Evolutionary conservation across 1,140 invertebrate genomes (phyloP), one percentile per base, ranked within the genome.

Genomic region (Pogonomyrmex barbatus): DNA sequence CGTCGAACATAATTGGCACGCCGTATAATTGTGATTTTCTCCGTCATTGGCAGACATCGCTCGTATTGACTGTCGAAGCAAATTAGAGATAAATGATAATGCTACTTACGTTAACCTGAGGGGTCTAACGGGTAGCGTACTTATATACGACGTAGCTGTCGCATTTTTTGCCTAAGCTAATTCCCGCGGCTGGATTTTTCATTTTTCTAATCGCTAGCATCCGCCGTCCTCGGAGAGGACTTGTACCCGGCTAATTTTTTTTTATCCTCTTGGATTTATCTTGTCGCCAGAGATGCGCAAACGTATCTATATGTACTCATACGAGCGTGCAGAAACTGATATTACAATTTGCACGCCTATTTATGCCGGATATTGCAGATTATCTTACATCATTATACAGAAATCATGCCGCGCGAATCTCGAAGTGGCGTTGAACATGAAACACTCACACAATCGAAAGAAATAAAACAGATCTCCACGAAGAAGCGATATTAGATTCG

Each of bases 41-140:
- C 54, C 54, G 54, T 83, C 68, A 60, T 39, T 75, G 79, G 73
- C 67, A 47, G 67, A 71, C 67, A 54, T 60, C 33, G 42, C 30
- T 33, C 52, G 42, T 42, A 60, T 17, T 60, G 33, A 73, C 42
- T 60, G 79, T 75, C 68, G 68, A 36, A 24, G 12, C 68, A 83
- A 75, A 83, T 83, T 73, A 60, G 54, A 75, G 68, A 62, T 83
- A 83, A 75, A 75, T 36, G 47, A 76, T 47, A 78, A 65, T 54
- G 60, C 77, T 39, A 36, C 75, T 85, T 85, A 42, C 60, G 58
- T 56, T 58, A 85, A 42, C 36, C 62, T 45, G 14, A 17, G 36
- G 17, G 30, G 24, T 65, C 45, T 85, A 76, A 77, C 83, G 75
- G 81, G 39, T 30, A 67, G 47, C 47, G 39, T 12, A 36, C 14